A percentile compares a stretch with the other conserved stretches of the same genome.
Conservation (phyloP, 2,113 vertebrate genomes). For the Chauna torquata region DNA sequence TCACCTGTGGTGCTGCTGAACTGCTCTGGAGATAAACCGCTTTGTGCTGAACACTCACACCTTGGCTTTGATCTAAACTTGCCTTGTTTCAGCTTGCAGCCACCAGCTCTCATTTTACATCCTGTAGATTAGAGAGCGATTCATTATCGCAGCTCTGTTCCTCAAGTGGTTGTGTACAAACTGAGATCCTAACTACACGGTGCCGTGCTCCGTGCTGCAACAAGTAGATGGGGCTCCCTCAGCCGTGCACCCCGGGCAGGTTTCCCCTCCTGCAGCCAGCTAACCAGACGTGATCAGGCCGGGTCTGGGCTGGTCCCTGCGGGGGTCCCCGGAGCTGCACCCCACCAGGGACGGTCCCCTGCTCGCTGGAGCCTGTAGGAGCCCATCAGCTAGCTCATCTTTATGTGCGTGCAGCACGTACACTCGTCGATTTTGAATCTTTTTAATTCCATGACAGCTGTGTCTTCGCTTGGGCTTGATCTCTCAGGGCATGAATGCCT, state of each 20-base stretch:
- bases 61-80: too few relatives aligned
- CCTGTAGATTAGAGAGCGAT: too few relatives aligned
- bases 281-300: neutral
- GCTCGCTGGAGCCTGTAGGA: neutral
- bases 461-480: neutral
- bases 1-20: too few relatives aligned
- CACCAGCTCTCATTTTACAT: too few relatives aligned
- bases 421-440: neutral
- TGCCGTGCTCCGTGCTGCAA: fast-evolving
- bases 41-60: too few relatives aligned
- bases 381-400: neutral
- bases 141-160: too few relatives aligned
- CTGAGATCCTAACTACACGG: too few relatives aligned
- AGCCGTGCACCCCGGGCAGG: neutral
- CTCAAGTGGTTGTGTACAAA: too few relatives aligned
- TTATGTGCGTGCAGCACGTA: neutral
- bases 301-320: neutral
- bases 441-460: neutral
- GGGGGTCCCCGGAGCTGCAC: neutral
- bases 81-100: too few relatives aligned
- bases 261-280: too few relatives aligned
- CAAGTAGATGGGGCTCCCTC: neutral
- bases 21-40: too few relatives aligned
- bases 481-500: neutral
- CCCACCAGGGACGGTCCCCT: neutral